Percentiles rank a stretch among this genome's conserved stretches.
These are phyloP conservation scores for Sesia apiformis DNA, from an alignment of 2,888 invertebrate species.

Conservation along the genomic window DNA sequence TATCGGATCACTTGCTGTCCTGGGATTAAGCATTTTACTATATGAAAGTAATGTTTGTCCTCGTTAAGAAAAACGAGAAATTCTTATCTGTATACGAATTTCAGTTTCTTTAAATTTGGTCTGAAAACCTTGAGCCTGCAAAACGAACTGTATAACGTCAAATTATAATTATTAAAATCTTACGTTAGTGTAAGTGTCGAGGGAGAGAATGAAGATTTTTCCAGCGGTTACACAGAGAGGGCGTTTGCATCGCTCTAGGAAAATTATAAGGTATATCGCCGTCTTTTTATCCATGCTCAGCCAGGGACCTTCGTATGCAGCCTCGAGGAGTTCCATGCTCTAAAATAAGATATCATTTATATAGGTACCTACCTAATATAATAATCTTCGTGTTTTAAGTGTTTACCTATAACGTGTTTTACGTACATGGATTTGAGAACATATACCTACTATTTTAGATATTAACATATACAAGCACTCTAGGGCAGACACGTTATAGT, in stretches of 20 bases:
- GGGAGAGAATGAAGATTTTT: constrained; percentile 67
- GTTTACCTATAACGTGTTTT: neutral
- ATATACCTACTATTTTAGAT: too few species aligned
- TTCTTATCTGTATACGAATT: too few species aligned
- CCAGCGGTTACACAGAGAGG: constrained; percentile 68
- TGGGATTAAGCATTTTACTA: too few species aligned
- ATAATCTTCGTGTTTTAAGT: neutral
- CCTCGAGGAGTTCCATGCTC: constrained; percentile 62
- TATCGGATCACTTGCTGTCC: too few species aligned
- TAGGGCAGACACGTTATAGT: too few species aligned
- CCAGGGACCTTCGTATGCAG: constrained; percentile 72
- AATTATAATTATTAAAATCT: constrained; percentile 17
- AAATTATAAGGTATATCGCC: constrained; percentile 51
- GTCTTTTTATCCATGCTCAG: constrained; percentile 38
- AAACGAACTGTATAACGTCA: too few species aligned
- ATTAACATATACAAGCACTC: too few species aligned
- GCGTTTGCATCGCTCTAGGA: constrained; percentile 64
- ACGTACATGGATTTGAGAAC: too few species aligned
- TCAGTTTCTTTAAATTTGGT: too few species aligned
- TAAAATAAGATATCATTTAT: constrained; percentile 20
- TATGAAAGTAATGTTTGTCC: too few species aligned
- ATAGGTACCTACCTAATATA: neutral
- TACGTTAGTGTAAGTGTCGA: constrained; percentile 68
- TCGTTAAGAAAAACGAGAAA: too few species aligned
- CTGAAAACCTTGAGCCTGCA: too few species aligned